Evolutionary conservation across 2,888 invertebrate species (phyloP).

Genomic region (Mamestra brassicae): DNA sequence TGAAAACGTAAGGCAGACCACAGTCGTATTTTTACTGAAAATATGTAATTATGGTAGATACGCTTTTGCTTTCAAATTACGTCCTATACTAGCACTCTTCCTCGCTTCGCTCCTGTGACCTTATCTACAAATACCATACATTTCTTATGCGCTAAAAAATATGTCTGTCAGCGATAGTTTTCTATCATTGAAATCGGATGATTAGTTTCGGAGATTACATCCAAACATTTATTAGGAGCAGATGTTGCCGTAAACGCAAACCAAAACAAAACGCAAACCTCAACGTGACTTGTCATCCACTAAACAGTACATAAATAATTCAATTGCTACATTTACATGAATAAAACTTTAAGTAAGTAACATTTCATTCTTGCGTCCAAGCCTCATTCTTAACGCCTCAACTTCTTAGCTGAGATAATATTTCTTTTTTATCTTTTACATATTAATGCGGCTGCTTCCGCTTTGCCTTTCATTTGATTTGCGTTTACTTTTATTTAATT

Average conservation of each 20-base stretch:
- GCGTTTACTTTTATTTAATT: conserved; percentile 18
- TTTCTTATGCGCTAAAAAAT: too few species aligned
- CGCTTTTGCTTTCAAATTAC: too few species aligned
- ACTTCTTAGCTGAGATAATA: conserved; percentile 39
- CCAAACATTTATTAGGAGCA: background rate
- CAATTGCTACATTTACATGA: conserved; percentile 62
- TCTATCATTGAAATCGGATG: too few species aligned
- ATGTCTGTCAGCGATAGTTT: too few species aligned
- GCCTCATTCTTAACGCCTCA: conserved; percentile 54
- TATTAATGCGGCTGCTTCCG: conserved; percentile 26
- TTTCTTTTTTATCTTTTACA: conserved; percentile 43
- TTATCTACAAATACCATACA: too few species aligned
- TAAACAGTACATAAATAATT: conserved; percentile 47
- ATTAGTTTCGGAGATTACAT: too few species aligned
- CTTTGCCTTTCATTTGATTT: conserved; percentile 11
- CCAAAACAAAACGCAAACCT: background rate
- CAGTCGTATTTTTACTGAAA: too few species aligned
- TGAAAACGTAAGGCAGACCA: too few species aligned
- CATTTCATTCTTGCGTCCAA: conserved; percentile 57
- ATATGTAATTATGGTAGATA: too few species aligned
- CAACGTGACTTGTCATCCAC: background rate
- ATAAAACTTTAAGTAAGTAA: conserved; percentile 66
- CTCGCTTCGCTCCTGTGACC: too few species aligned
- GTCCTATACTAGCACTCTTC: too few species aligned
- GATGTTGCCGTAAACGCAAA: conserved; percentile 2